Evolutionary conservation across 2,113 vertebrate species (phyloP).

Genomic region (Hymenochirus boettgeri): DNA sequence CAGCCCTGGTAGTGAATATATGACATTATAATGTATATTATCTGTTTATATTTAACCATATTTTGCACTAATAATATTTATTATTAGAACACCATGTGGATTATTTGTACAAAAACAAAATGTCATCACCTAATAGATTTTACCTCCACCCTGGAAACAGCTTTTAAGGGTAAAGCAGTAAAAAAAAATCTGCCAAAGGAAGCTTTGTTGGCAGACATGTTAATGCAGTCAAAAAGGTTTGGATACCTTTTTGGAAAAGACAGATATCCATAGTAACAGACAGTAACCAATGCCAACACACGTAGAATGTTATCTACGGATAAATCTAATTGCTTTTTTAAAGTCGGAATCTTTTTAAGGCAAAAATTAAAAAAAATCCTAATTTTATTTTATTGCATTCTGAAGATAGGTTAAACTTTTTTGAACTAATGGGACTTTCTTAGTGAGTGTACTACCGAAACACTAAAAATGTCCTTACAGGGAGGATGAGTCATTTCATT

Average conservation of each 20-base stretch:
- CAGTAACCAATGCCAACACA: slow-evolving; percentile 1
- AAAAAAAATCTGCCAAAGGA: not conserved
- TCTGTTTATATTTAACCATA: too few species aligned
- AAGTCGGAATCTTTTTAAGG: not conserved
- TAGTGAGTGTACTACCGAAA: too few species aligned
- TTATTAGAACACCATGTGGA: too few species aligned
- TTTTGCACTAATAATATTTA: too few species aligned
- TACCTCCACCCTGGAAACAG: not conserved
- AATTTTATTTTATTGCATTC: too few species aligned
- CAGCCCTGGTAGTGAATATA: too few species aligned
- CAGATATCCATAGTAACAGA: not conserved
- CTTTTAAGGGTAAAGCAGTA: not conserved
- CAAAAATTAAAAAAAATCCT: too few species aligned
- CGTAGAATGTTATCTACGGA: not conserved
- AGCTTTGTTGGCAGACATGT: not conserved
- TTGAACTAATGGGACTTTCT: too few species aligned
- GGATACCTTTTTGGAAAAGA: slow-evolving; percentile 5
- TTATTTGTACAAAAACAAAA: not conserved
- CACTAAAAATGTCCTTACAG: too few species aligned
- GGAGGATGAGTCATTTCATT: too few species aligned
- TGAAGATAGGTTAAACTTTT: too few species aligned
- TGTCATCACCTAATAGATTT: not conserved
- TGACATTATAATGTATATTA: too few species aligned
- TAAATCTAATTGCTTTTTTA: not conserved
- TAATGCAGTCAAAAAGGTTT: not conserved